Evolutionary conservation across 1,140 invertebrate genomes (phyloP), one percentile per base, ranked within the genome.

Genomic region (Arion vulgaris): DNA sequence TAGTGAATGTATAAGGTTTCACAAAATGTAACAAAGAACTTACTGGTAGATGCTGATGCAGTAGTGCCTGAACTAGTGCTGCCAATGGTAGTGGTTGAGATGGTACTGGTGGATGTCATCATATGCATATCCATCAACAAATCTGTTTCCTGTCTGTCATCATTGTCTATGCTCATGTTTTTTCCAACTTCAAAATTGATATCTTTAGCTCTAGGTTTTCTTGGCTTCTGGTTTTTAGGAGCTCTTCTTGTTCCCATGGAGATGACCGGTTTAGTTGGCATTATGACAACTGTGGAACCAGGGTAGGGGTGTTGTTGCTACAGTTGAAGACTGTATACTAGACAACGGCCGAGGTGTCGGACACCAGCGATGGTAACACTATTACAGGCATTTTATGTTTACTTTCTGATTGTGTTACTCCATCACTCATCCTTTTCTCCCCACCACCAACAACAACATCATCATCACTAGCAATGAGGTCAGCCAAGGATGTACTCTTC

Each of bases 181-280:
- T 2, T n/a, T n/a, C 38, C 79, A 23, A 36, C 9, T 7, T 9
- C 62, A n/a, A 11, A 28, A 34, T 68, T 66, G 17, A n/a, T 78
- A n/a, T 36, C 57, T 78, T 41, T 34, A 39, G 36, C 57, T 78
- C 26, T 34, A n/a, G 62, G 26, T 28, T 80, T 81, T 38, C 49
- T 51, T 2, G 71, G 66, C 34, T 34, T 36, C 17, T 66, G 49
- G 32, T 57, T 74, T 38, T 73, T 80, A 23, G 79, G 51, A 26
- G 68, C 32, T 49, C 79, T 26, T 36, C 38, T 72, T 28, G 80
- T 73, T 53, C 80, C 80, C 80, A 81, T 81, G 28, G 80, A 81
- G n/a, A 81, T 32, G 9, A 80, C 79, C 17, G 79, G 79, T 74
- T 81, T 81, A 38, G 69, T 81, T n/a, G 71, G 80, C 80, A 73